Evolutionary conservation across 2,113 vertebrate species (phyloP), one percentile per base, ranked within the genome.

Genomic region (Cynoglossus semilaevis): DNA sequence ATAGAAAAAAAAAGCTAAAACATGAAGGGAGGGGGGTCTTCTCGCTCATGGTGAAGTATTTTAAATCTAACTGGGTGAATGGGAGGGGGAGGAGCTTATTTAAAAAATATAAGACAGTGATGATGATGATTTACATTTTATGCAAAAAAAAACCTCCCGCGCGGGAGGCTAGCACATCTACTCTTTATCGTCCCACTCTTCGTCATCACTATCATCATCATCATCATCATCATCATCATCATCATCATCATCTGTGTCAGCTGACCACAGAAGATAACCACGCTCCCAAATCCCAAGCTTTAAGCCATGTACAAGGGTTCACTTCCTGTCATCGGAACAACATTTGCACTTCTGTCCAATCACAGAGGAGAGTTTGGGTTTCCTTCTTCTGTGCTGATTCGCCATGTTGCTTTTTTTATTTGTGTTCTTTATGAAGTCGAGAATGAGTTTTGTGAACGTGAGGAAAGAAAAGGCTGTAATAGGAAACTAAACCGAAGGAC

Each of bases 131-230:
- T 91, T 88, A 91, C 88, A 93, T 93, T 94, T 94, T 92, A 93
- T 93, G 93, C 92, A 93, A 94, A 93, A 91, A 93, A 94, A 93
- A 91, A 91, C 92, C 88, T 87, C 38, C 19, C 67, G 52, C 48
- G 56, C 59, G 2, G 69, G 80, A 77, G 56, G 78, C 71, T 18
- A 61, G 78, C 76, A 76, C 80, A 75, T 57, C 62, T 66, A 63
- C 51, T 81, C 82, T 59, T 73, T 81, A 75, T 77, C 72, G 38
- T 49, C 51, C 51, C 69, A 37, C 56, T 43, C 54, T 16, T 18
- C 50, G 15, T 90, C 88, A 86, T 88, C 15, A 9, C 43, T 1
- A 58, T 36, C 63, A 19, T 8, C 50, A 18, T 90, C 87, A 85
- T 89, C 88, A 85, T 88, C 19, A n/a, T 18, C 50, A 15, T 90